Conservation (phyloP, 1,140 invertebrate genomes). For the Brachionus angularis region DNA sequence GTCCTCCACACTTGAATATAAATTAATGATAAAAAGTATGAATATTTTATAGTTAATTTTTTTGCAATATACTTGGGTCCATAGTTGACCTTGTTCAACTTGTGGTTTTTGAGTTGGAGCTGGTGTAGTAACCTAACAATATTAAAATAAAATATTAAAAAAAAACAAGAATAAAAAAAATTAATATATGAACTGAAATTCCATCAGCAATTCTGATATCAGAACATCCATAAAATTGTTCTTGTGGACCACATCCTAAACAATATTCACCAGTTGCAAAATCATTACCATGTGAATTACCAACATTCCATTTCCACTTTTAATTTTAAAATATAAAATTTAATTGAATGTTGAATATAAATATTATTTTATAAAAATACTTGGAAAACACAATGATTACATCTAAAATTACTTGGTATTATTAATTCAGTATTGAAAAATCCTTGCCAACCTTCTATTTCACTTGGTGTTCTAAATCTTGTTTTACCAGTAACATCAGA, state of each 20-base stretch:
- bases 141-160: too few species aligned
- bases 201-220: slow-evolving; percentile 35
- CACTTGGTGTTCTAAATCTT: neutral
- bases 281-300: slow-evolving; percentile 45
- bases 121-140: slow-evolving; percentile 1
- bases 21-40: neutral
- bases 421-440: slow-evolving; percentile 14
- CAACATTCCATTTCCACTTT: slow-evolving; percentile 39
- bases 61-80: neutral
- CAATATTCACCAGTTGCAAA: slow-evolving; percentile 32
- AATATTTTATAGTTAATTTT: neutral
- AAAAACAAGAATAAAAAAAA: too few species aligned
- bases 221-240: slow-evolving; percentile 45
- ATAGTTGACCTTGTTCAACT: neutral
- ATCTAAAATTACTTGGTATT: slow-evolving; percentile 49
- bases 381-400: slow-evolving; percentile 55
- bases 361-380: too few species aligned
- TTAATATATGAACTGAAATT: too few species aligned
- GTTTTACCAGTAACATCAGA: slow-evolving; percentile 14
- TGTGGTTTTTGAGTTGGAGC: neutral
- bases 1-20: slow-evolving; percentile 14
- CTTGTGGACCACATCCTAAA: slow-evolving; percentile 46
- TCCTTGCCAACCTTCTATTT: neutral
- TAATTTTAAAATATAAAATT: too few species aligned
- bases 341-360: too few species aligned